Evolutionary conservation across 2,113 vertebrate species (phyloP).

Genomic region (Mobula birostris): DNA sequence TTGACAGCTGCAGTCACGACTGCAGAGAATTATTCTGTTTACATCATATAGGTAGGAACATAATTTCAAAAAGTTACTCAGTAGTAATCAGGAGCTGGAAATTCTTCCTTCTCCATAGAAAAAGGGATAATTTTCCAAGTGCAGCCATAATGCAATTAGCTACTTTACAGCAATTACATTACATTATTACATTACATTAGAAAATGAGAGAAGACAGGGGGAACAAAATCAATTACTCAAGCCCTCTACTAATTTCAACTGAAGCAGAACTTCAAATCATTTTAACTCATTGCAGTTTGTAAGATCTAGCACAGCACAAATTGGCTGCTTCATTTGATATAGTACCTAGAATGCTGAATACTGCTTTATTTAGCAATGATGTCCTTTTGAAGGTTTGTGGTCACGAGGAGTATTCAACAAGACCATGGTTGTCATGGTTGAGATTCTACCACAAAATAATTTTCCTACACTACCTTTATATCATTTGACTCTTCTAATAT

Average conservation of each 20-base stretch:
- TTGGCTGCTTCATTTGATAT: too few relatives aligned
- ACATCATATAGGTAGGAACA: background rate
- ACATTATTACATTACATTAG: background rate
- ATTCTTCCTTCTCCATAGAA: background rate
- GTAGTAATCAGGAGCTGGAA: background rate
- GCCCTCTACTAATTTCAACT: background rate
- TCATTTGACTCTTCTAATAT: too few relatives aligned
- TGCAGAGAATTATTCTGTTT: background rate
- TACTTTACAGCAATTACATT: background rate
- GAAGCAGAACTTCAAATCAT: background rate
- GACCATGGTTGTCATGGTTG: too few relatives aligned
- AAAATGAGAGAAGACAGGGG: too few relatives aligned
- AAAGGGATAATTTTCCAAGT: background rate
- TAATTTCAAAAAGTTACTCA: background rate
- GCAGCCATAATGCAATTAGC: background rate
- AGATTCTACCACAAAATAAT: too few relatives aligned
- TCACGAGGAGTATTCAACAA: background rate
- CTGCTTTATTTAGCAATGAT: background rate
- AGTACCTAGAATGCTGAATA: background rate
- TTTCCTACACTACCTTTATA: too few relatives aligned
- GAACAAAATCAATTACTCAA: background rate
- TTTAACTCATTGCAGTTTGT: background rate
- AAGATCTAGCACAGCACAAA: background rate
- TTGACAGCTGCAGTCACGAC: background rate
- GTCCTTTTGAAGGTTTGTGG: background rate